Base-by-base conservation (phyloP, 2,888 invertebrate genomes). In the Anodontia alba region DNA sequence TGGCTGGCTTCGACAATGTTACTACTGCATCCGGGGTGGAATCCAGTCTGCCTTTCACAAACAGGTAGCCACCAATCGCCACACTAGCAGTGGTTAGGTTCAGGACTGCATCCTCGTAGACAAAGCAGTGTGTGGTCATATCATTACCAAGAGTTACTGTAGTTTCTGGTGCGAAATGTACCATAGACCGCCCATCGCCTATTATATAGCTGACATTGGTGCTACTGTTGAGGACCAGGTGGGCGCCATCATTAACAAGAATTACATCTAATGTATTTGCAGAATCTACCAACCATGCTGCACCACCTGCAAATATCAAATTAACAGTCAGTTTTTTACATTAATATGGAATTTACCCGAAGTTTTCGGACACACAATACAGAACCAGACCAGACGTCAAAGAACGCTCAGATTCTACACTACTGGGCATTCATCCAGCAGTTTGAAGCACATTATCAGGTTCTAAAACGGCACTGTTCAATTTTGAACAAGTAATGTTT, bases 241-340 rank as follows among this genome's bases (percentile, higher is more conserved):
- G 80, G 31, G 83, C 83, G 23, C 81, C 80, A 46, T 84, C 80
- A 2, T 49, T 76, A 0, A 88, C 73, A 17, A 72, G 43, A 69
- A 90, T 83, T 29, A 77, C 76, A 66, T 83, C 83, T 36, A 88
- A 68, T 31, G 81, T 68, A 0, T n/a, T n/a, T 7, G 73, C 54
- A 15, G 73, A 62, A 26, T 84, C 80, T 31, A 73, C 23, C 5
- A 88, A 54, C 83, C 88, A 90, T 0, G 89, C 84, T 51, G 87
- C 89, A 26, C 79, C 88, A 20, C 90, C 90, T 89, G 76, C 46
- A 46, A 46, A 20, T 15, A 42, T 42, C 42, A 42, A n/a, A n/a
- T n/a, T n/a, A n/a, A n/a, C n/a, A n/a, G n/a, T n/a, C n/a, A n/a
- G n/a, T n/a, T n/a, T n/a, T n/a, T n/a, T n/a, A n/a, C n/a, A n/a